Evolutionary conservation across 2,888 invertebrate species (phyloP), one percentile per base, ranked within the genome.

Genomic region (Eupithecia abbreviata): DNA sequence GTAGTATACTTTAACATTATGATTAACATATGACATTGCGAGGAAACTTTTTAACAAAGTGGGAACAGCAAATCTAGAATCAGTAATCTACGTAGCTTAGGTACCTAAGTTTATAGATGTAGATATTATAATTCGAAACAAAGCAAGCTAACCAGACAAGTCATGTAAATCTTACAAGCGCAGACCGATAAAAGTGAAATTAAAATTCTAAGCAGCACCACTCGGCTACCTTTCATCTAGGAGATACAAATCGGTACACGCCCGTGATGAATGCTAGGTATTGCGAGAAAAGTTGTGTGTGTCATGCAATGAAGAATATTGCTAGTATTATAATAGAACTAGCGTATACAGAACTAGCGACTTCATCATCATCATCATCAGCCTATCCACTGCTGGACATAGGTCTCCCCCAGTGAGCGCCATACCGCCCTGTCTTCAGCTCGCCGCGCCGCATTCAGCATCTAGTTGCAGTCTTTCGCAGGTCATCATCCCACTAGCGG

Each of bases 181-280:
- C 67, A 72, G 77, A 71, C 75, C 67, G 65, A 78, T 78, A 75
- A 41, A 71, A 75, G 55, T 47, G 10, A 71, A 75, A 75, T 78
- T 80, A 75, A 80, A 75, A 79, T 80, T 80, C 80, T 72, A 77
- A 79, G 71, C 80, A 74, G 73, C 45, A 41, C 18, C 68, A 51
- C 71, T 12, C 80, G 81, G 82, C 47, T 73, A 76, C 79, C 82
- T 83, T 81, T 83, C 82, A 83, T 82, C 82, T 83, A 9, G 18
- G 30, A 74, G 81, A 82, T 82, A 79, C 74, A 70, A 76, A 82
- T 80, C 80, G 72, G 71, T 67, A 74, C 72, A 67, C 69, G 76
- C 74, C 70, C 74, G 72, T 76, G 70, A 81, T 78, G 75, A 75
- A 80, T 74, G 79, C 70, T 67, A 67, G 73, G 70, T 73, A 78